These are phyloP conservation scores for Bambusicola thoracicus DNA, from an alignment of 2,113 vertebrate genomes.

Conservation along the genomic window DNA sequence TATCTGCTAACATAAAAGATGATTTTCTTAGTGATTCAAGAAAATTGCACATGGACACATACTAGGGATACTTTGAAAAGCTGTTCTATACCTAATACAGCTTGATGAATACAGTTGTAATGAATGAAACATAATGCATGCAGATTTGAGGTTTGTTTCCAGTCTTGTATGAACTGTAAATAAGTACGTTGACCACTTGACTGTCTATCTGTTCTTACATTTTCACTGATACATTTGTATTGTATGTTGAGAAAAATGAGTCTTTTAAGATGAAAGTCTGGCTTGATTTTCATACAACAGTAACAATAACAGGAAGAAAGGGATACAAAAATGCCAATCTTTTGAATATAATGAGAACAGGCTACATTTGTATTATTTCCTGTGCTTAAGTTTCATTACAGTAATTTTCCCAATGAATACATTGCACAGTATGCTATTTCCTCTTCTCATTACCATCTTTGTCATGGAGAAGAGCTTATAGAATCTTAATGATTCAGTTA, in stretches of 20 bases:
- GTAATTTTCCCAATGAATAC: conserved; percentile 61
- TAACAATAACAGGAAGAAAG: conserved; percentile 8
- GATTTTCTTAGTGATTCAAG: neutral
- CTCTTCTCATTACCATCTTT: conserved; percentile 58
- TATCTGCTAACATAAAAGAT: neutral
- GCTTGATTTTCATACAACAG: conserved; percentile 42
- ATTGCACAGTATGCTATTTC: conserved; percentile 47
- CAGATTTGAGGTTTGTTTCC: neutral
- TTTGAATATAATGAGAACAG: conserved; percentile 24
- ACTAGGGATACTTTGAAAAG: neutral
- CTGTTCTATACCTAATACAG: neutral
- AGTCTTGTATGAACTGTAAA: neutral
- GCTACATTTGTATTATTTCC: conserved; percentile 57
- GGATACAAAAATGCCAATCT: conserved; percentile 17
- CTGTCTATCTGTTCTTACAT: neutral
- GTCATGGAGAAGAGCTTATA: conserved; percentile 25
- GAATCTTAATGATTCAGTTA: conserved; percentile 58
- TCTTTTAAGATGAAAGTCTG: conserved; percentile 16
- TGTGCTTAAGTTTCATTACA: conserved; percentile 51
- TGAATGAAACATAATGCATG: neutral
- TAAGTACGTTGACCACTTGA: neutral
- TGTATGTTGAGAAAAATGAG: neutral
- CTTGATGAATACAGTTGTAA: neutral
- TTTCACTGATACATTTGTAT: neutral
- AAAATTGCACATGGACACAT: neutral